These are phyloP conservation scores for Aleiodes testaceus DNA, from an alignment of 2,888 invertebrate species.

Conservation along the genomic window DNA sequence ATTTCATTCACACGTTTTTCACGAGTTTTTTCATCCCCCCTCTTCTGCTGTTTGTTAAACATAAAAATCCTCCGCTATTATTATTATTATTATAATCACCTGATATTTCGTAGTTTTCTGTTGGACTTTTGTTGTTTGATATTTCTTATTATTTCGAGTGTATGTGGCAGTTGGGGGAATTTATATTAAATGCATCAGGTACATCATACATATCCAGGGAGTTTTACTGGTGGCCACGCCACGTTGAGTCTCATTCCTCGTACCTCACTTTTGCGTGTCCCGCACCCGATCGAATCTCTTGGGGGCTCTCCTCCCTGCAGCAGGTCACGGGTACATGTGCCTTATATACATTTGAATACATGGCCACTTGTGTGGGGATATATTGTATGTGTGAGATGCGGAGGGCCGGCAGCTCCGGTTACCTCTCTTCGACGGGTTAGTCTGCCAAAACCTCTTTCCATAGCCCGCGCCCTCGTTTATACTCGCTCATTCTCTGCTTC, in stretches of 20 bases:
- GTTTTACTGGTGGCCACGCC: slow-evolving; percentile 17
- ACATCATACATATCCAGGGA: not conserved
- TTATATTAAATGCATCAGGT: too few relatives aligned
- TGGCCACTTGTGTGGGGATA: too few relatives aligned
- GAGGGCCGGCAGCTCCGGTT: slow-evolving; percentile 48
- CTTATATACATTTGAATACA: slow-evolving; percentile 8
- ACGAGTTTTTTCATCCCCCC: not conserved
- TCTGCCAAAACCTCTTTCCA: slow-evolving; percentile 28
- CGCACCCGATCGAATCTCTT: slow-evolving; percentile 57
- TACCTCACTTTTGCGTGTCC: slow-evolving; percentile 59
- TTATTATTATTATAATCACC: not conserved
- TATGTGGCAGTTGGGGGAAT: too few relatives aligned
- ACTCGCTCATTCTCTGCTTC: slow-evolving; percentile 30
- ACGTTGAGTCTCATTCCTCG: slow-evolving; percentile 46
- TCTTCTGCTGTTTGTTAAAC: not conserved
- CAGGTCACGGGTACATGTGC: slow-evolving; percentile 44
- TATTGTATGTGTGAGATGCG: not conserved
- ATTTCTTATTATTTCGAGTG: too few relatives aligned
- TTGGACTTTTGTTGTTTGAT: too few relatives aligned
- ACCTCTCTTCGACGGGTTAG: slow-evolving; percentile 43
- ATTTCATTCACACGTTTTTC: slow-evolving; percentile 30
- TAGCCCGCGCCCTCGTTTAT: slow-evolving; percentile 43
- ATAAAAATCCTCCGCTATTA: not conserved
- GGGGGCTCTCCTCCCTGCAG: slow-evolving; percentile 51
- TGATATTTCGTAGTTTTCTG: not conserved